These are phyloP conservation scores for Notocelia uddmanniana DNA, from an alignment of 2,888 invertebrate genomes.

Conservation along the genomic window DNA sequence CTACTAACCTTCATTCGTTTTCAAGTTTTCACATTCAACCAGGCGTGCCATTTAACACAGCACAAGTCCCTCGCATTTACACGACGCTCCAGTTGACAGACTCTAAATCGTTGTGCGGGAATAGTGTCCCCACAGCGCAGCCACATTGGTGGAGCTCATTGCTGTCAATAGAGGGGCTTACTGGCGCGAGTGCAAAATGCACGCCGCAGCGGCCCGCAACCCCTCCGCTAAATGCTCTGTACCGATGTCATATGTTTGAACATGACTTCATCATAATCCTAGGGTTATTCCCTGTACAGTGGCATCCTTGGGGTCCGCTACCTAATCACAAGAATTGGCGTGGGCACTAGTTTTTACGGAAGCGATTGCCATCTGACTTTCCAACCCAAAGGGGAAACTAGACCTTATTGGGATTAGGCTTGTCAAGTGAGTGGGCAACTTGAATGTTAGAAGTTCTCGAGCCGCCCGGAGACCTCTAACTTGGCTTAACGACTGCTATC, in stretches of 20 bases:
- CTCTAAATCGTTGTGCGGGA: constrained; percentile 11
- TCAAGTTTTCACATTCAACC: not conserved
- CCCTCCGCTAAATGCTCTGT: constrained; percentile 15
- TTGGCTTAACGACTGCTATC: no score
- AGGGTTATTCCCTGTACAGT: no score
- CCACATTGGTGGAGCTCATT: constrained; percentile 28
- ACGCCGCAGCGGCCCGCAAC: not conserved
- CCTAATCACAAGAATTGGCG: no score
- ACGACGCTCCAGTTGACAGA: not conserved
- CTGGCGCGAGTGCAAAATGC: constrained; percentile 23
- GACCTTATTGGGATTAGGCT: no score
- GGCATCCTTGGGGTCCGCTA: no score
- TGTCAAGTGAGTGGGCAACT: no score
- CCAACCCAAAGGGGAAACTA: no score
- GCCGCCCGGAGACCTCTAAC: no score
- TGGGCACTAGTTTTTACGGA: no score
- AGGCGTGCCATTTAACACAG: not conserved
- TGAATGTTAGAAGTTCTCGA: no score
- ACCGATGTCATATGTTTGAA: not conserved
- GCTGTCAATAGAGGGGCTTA: constrained; percentile 23
- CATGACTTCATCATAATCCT: no score
- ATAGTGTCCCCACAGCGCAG: not conserved
- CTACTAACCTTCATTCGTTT: not conserved
- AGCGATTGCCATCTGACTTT: no score
- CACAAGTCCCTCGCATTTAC: not conserved